Evolutionary conservation across 2,113 vertebrate species (phyloP).

Genomic region (Python bivittatus): DNA sequence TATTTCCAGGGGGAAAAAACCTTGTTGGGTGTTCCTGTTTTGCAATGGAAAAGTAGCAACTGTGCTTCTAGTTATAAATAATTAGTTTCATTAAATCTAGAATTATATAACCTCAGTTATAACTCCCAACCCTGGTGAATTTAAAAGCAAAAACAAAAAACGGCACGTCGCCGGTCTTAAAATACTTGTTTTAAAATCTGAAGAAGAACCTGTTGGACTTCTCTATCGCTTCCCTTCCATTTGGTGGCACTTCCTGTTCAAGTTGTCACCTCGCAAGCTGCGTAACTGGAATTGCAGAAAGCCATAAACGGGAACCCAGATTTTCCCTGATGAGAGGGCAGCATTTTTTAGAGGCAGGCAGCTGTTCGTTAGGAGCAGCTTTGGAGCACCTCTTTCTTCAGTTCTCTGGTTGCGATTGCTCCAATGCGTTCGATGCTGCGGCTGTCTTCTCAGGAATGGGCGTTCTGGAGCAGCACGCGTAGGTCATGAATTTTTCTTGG

Average conservation of each 20-base stretch:
- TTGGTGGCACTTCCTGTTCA: conserved; percentile 34
- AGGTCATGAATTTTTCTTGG: neutral
- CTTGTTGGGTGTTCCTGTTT: conserved; percentile 25
- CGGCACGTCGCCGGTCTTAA: conserved; percentile 62
- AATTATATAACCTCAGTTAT: conserved; percentile 74
- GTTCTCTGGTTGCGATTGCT: neutral
- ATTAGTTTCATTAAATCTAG: conserved; percentile 68
- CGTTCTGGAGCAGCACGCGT: neutral
- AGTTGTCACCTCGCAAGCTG: conserved; percentile 37
- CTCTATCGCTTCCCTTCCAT: conserved; percentile 41
- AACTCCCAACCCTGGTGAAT: conserved; percentile 71
- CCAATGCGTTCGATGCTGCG: neutral
- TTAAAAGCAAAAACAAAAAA: conserved; percentile 64
- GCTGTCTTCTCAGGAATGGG: neutral
- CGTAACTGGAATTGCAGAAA: conserved; percentile 52
- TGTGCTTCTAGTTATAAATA: conserved; percentile 59
- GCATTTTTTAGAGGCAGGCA: conserved; percentile 53
- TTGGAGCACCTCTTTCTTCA: neutral
- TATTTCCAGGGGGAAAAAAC: conserved; percentile 18
- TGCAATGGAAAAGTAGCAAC: conserved; percentile 65
- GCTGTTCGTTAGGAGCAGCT: neutral
- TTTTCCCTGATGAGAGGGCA: conserved; percentile 55
- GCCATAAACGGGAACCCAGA: conserved; percentile 33
- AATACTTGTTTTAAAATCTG: conserved; percentile 60
- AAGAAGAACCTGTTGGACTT: conserved; percentile 54